These are phyloP conservation scores for Lacanobia wlatinum DNA, from an alignment of 2,888 invertebrate genomes.

Conservation along the genomic window DNA sequence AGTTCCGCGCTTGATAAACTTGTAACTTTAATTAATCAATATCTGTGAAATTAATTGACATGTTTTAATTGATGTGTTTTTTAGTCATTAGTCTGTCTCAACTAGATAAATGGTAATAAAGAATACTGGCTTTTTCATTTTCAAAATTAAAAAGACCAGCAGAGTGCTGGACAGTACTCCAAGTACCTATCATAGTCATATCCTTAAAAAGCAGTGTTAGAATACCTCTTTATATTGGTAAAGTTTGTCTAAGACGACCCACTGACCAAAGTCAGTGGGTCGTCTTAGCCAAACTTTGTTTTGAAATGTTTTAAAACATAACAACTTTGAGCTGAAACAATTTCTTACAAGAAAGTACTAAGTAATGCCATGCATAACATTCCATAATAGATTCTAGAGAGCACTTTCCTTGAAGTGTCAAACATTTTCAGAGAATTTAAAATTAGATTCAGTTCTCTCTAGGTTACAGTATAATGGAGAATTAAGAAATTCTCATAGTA, in stretches of 20 bases:
- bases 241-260: too few species aligned
- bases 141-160: not conserved
- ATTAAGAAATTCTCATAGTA: slow-evolving; percentile 61
- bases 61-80: not conserved
- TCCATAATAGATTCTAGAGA: not conserved
- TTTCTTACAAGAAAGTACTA: not conserved
- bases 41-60: not conserved
- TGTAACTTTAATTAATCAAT: not conserved
- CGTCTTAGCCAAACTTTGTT: not conserved
- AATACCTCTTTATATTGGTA: not conserved
- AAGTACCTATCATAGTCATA: too few species aligned
- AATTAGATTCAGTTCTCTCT: slow-evolving; percentile 71
- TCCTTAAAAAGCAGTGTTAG: too few species aligned
- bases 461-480: slow-evolving; percentile 48
- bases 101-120: not conserved
- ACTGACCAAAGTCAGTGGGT: too few species aligned
- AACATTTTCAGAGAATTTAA: slow-evolving; percentile 46
- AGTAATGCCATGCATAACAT: not conserved
- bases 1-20: slow-evolving; percentile 27
- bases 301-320: not conserved
- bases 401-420: not conserved
- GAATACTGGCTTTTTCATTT: rapidly evolving
- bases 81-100: not conserved
- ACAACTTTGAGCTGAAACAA: not conserved
- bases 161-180: too few species aligned